These are phyloP conservation scores for Drosophila ezoana DNA, from an alignment of 2,888 invertebrate genomes.

Conservation along the genomic window DNA sequence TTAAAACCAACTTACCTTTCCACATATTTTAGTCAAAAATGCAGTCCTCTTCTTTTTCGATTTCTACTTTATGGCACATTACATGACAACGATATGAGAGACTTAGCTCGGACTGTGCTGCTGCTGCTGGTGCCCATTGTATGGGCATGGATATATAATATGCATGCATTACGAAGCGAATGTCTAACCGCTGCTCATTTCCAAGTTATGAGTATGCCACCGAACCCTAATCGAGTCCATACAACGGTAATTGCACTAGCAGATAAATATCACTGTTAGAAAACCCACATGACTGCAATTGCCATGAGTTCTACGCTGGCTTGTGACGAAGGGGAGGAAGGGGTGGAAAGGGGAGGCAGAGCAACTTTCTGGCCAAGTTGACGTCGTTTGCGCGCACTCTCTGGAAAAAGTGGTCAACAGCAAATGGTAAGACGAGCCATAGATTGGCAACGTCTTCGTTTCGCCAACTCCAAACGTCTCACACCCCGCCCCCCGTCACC, in stretches of 20 bases:
- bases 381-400: slow-evolving; percentile 60
- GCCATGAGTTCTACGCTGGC: slow-evolving; percentile 1
- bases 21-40: slow-evolving; percentile 8
- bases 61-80: neutral
- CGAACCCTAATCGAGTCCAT: slow-evolving; percentile 78
- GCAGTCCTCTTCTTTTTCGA: neutral
- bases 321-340: no score
- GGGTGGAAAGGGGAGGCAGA: neutral
- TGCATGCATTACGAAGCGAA: slow-evolving; percentile 29
- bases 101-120: neutral
- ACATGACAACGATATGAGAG: slow-evolving; percentile 2
- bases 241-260: slow-evolving; percentile 75
- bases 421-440: slow-evolving; percentile 74
- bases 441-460: slow-evolving; percentile 62
- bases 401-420: slow-evolving; percentile 72
- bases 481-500: neutral
- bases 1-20: neutral
- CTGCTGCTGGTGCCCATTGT: neutral
- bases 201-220: slow-evolving; percentile 75
- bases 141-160: slow-evolving; percentile 24
- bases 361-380: slow-evolving; percentile 69
- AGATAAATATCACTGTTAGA: slow-evolving; percentile 79
- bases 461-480: neutral
- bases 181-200: slow-evolving; percentile 41
- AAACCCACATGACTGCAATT: slow-evolving; percentile 70